These are phyloP conservation scores for Glaucopsyche alexis DNA, from an alignment of 2,888 invertebrate species.

Conservation along the genomic window DNA sequence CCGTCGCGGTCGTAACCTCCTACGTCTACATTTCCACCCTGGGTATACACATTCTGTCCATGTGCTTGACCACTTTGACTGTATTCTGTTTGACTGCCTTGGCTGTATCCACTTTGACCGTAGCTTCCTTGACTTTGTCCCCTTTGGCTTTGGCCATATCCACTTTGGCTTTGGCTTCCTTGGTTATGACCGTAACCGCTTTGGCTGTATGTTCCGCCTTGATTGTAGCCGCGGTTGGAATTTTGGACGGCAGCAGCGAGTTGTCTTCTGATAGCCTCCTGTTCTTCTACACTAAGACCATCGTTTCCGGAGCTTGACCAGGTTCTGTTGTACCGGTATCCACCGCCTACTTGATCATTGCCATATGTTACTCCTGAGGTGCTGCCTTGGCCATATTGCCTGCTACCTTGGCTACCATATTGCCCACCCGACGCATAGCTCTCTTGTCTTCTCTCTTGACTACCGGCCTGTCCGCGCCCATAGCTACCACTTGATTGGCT, in stretches of 20 bases:
- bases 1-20: slow-evolving; percentile 50
- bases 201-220: slow-evolving; percentile 34
- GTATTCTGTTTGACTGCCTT: slow-evolving; percentile 33
- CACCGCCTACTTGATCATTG: slow-evolving; percentile 39
- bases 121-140: slow-evolving; percentile 40
- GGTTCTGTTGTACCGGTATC: slow-evolving; percentile 51
- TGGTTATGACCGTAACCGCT: slow-evolving; percentile 33
- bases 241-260: slow-evolving; percentile 49
- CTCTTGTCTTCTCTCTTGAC: slow-evolving; percentile 39
- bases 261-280: slow-evolving; percentile 56
- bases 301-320: slow-evolving; percentile 50
- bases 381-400: slow-evolving; percentile 29
- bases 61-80: not conserved
- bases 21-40: slow-evolving; percentile 39
- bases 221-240: slow-evolving; percentile 38
- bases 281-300: slow-evolving; percentile 56
- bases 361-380: slow-evolving; percentile 34
- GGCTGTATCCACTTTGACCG: slow-evolving; percentile 38
- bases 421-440: slow-evolving; percentile 42
- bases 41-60: slow-evolving; percentile 20
- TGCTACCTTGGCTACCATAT: slow-evolving; percentile 26
- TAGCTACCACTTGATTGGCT: slow-evolving; percentile 32
- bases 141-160: slow-evolving; percentile 34
- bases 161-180: slow-evolving; percentile 36
- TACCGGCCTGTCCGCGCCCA: slow-evolving; percentile 32